phyloP scores from a whole-genome alignment of 2,888 invertebrate species.

The Pediacus dermestoides region DNA sequence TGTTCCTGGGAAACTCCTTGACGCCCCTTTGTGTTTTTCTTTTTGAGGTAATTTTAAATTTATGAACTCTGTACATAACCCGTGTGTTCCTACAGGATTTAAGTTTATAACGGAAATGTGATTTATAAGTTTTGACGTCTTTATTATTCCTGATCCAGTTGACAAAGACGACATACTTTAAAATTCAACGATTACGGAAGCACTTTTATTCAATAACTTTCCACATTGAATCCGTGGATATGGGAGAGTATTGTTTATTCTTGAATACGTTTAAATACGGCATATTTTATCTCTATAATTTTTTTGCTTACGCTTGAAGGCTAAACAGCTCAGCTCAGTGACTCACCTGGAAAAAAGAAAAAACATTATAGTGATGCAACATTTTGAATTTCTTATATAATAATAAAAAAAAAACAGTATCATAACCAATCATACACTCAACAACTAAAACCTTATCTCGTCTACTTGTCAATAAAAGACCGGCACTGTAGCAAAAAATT shows the following conservation, averaged over 20 bases:
- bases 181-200: conserved; percentile 24
- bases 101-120: conserved; percentile 31
- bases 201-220: conserved; percentile 22
- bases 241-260: conserved; percentile 17
- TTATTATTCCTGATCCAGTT: conserved; percentile 29
- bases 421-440: no score
- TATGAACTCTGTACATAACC: conserved; percentile 26
- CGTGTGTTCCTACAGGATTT: conserved; percentile 28
- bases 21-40: conserved; percentile 28
- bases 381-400: no score
- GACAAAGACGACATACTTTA: conserved; percentile 25
- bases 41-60: conserved; percentile 25
- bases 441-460: no score
- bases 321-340: no score
- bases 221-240: conserved; percentile 15
- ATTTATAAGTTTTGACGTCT: conserved; percentile 34
- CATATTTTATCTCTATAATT: no score
- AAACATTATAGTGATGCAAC: no score
- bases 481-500: no score
- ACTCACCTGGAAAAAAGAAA: no score
- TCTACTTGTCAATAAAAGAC: no score
- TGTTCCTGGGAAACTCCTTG: conserved; percentile 17
- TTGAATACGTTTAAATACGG: conserved; percentile 23
- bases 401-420: no score
- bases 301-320: no score